Percentiles rank a stretch among this genome's conserved stretches.
phyloP scores from a whole-genome alignment of 2,113 vertebrate genomes.

The Crotophaga sulcirostris region DNA sequence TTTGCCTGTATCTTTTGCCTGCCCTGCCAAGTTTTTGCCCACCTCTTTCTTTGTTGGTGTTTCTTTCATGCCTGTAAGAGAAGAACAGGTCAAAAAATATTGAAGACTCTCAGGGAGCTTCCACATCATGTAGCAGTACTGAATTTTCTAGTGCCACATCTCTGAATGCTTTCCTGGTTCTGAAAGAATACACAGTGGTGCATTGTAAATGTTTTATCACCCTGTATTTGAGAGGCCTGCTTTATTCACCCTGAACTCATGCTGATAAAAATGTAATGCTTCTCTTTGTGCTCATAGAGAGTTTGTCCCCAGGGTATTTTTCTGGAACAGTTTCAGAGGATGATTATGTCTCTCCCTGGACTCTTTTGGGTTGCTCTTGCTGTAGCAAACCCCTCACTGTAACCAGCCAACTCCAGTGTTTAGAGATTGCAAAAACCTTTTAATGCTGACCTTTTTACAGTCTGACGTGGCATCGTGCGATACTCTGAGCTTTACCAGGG shows the following conservation, averaged over 20 bases:
- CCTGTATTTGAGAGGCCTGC: not conserved
- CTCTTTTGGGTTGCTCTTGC: not conserved
- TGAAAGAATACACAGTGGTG: not conserved
- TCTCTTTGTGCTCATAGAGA: not conserved
- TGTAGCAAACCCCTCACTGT: not conserved
- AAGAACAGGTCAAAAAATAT: not conserved
- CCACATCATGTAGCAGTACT: not conserved
- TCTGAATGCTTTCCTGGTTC: not conserved
- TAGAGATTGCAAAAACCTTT: not conserved
- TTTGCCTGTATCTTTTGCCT: not conserved
- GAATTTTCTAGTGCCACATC: not conserved
- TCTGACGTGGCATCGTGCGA: not conserved
- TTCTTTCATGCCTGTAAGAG: not conserved
- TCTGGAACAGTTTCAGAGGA: not conserved
- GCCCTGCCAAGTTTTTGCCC: not conserved
- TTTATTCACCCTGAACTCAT: slow-evolving; percentile 23
- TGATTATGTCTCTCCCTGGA: not conserved
- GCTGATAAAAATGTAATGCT: slow-evolving; percentile 19
- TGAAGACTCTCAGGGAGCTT: not conserved
- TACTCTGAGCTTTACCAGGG: not conserved
- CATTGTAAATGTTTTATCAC: slow-evolving; percentile 25
- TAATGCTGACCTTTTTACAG: not conserved
- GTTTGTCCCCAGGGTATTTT: not conserved
- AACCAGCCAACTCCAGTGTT: not conserved
- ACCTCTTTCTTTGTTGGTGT: not conserved